These are phyloP conservation scores for Bos indicus DNA, from an alignment of 2,113 vertebrate species.

Conservation along the genomic window DNA sequence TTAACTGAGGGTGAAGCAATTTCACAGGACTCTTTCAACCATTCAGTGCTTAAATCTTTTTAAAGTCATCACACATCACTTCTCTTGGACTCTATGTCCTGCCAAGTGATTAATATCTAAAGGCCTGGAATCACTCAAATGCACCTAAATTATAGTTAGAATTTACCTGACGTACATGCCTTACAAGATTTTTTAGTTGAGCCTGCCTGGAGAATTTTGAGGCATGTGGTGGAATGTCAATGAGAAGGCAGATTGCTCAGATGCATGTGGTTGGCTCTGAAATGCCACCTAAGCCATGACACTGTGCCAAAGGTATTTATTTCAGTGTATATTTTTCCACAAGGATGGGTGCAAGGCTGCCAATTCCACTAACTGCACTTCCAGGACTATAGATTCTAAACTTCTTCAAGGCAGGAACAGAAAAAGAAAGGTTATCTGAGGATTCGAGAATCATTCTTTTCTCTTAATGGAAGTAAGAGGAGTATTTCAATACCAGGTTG, in stretches of 20 bases:
- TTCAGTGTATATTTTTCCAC: neutral
- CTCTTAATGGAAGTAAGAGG: neutral
- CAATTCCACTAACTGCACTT: neutral
- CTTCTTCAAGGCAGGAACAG: neutral
- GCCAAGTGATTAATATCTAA: slow-evolving; percentile 48
- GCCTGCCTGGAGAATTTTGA: slow-evolving; percentile 12
- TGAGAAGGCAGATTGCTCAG: slow-evolving; percentile 3
- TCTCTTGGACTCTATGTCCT: slow-evolving; percentile 36
- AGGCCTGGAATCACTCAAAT: slow-evolving; percentile 44
- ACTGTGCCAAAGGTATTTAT: slow-evolving; percentile 24
- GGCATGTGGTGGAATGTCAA: slow-evolving; percentile 2
- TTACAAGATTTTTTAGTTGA: neutral
- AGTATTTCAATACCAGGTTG: neutral
- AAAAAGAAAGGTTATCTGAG: slow-evolving; percentile 31
- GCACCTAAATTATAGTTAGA: slow-evolving; percentile 2
- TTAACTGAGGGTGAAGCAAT: slow-evolving; percentile 14
- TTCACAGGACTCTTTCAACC: slow-evolving; percentile 10
- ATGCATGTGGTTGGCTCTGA: slow-evolving; percentile 12
- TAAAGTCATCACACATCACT: slow-evolving; percentile 37
- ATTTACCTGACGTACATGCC: slow-evolving; percentile 39
- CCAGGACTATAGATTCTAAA: slow-evolving; percentile 1
- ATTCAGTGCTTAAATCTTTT: slow-evolving; percentile 34
- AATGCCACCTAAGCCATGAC: slow-evolving; percentile 7
- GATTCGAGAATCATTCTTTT: neutral
- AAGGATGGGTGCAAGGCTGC: neutral